Conservation (phyloP, 2,888 invertebrate genomes). For the Luperina nickerlii region DNA sequence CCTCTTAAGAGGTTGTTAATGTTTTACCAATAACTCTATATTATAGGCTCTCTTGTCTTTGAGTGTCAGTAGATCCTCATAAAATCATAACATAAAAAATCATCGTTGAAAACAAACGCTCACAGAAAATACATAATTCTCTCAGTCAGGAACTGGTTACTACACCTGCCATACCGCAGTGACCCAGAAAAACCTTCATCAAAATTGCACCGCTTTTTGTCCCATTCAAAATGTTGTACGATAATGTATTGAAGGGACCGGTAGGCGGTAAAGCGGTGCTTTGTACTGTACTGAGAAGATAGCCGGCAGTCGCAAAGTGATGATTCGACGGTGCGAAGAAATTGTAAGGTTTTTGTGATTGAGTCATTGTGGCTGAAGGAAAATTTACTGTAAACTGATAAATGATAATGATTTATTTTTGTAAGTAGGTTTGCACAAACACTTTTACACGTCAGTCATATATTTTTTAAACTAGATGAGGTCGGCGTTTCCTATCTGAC, state of each 20-base stretch:
- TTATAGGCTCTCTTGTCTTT: background rate
- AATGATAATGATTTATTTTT: no score
- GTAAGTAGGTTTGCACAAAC: no score
- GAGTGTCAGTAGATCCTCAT: background rate
- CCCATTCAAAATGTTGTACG: slow-evolving; percentile 30
- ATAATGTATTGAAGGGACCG: slow-evolving; percentile 27
- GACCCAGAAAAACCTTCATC: slow-evolving; percentile 52
- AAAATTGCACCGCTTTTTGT: slow-evolving; percentile 17
- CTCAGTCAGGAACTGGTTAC: slow-evolving; percentile 8
- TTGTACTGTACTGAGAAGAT: slow-evolving; percentile 27
- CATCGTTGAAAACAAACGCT: background rate
- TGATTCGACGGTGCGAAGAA: background rate
- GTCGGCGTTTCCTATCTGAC: no score
- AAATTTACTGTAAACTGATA: background rate
- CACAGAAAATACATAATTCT: background rate
- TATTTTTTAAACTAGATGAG: no score
- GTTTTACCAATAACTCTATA: no score
- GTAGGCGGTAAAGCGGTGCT: slow-evolving; percentile 22
- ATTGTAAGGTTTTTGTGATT: background rate
- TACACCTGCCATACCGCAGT: slow-evolving; percentile 39
- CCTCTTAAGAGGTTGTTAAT: no score
- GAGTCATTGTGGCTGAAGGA: background rate
- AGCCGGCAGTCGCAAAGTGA: slow-evolving; percentile 4
- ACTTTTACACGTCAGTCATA: no score
- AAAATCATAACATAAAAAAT: background rate